Evolutionary conservation across 2,888 invertebrate species (phyloP).

Genomic region (Tubiluchus corallicola): DNA sequence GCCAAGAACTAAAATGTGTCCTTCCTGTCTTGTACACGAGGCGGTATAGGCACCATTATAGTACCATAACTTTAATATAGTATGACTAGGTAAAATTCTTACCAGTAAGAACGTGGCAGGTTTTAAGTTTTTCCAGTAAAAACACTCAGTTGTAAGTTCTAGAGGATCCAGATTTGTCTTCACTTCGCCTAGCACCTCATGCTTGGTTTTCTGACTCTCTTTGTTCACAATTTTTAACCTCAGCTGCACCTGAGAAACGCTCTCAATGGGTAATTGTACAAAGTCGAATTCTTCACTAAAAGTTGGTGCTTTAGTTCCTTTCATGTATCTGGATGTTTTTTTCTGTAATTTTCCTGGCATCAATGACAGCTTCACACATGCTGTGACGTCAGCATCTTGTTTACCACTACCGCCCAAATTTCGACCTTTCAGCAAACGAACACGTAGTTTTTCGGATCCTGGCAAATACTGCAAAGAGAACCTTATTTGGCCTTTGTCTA

Average conservation of each 20-base stretch:
- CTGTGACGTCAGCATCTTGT: not conserved
- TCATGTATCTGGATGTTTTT: not conserved
- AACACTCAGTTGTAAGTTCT: not conserved
- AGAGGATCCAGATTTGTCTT: not conserved
- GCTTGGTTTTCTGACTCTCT: not conserved
- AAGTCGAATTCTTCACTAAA: slow-evolving; percentile 1
- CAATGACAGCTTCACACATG: not conserved
- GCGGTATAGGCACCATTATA: too few species aligned
- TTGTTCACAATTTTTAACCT: not conserved
- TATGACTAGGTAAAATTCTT: too few species aligned
- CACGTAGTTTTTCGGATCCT: not conserved
- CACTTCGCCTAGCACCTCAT: not conserved
- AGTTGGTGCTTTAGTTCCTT: not conserved
- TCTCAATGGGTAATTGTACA: not conserved
- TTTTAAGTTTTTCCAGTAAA: not conserved
- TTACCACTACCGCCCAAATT: not conserved
- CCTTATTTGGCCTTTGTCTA: not conserved
- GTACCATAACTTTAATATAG: too few species aligned
- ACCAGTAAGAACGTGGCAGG: not conserved
- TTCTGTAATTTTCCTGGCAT: slow-evolving; percentile 1
- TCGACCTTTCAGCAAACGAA: not conserved
- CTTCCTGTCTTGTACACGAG: too few species aligned
- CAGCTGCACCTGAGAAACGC: not conserved
- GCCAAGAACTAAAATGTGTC: too few species aligned
- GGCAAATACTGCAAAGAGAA: not conserved